Evolutionary conservation across 2,797 vertebrate genomes (phyloP).

Genomic region (Rhinogobio ventralis): DNA sequence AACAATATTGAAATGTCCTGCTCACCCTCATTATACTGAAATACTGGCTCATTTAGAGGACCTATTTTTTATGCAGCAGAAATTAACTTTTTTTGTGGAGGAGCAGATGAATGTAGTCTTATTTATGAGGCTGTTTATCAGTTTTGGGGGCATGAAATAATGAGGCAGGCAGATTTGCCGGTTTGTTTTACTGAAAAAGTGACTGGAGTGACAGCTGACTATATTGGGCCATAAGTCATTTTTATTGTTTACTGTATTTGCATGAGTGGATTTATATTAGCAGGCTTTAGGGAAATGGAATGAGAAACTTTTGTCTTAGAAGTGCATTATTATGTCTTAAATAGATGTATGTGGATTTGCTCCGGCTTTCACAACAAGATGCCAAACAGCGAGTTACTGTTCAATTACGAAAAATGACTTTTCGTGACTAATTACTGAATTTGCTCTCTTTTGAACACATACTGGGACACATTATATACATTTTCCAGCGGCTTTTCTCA

Average conservation of each 20-base stretch:
- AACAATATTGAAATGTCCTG: slow-evolving; percentile 45
- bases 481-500: neutral
- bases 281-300: slow-evolving; percentile 20
- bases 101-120: slow-evolving; percentile 53
- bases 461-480: neutral
- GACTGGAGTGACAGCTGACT: slow-evolving; percentile 56
- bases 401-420: slow-evolving; percentile 36
- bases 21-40: slow-evolving; percentile 48
- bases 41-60: slow-evolving; percentile 51
- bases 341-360: slow-evolving; percentile 46
- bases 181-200: slow-evolving; percentile 57
- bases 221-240: slow-evolving; percentile 54
- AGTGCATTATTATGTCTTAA: slow-evolving; percentile 43
- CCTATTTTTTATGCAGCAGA: slow-evolving; percentile 52
- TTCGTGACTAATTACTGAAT: slow-evolving; percentile 43
- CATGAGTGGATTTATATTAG: slow-evolving; percentile 53
- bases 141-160: slow-evolving; percentile 57
- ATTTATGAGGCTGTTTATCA: slow-evolving; percentile 60
- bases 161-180: slow-evolving; percentile 57
- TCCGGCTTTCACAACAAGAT: slow-evolving; percentile 31
- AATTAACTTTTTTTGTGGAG: slow-evolving; percentile 51
- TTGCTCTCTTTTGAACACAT: slow-evolving; percentile 12
- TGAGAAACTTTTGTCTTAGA: slow-evolving; percentile 47
- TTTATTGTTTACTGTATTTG: slow-evolving; percentile 58
- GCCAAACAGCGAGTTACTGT: slow-evolving; percentile 51